A percentile compares a stretch with the other conserved stretches of the same genome.
These are phyloP conservation scores for Osmerus mordax DNA, from an alignment of 2,113 vertebrate genomes.

Conservation along the genomic window DNA sequence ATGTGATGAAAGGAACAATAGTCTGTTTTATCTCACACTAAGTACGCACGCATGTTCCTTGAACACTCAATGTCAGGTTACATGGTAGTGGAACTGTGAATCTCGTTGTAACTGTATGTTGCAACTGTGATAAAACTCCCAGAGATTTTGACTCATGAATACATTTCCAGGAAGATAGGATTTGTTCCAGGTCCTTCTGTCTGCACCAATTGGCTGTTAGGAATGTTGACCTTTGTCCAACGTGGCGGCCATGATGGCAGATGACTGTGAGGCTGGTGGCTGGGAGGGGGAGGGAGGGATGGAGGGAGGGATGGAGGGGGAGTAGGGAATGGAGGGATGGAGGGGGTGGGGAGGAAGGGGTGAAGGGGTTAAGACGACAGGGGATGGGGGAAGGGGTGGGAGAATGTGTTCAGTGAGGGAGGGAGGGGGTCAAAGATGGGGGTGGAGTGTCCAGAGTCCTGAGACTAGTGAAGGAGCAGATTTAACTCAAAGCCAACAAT, in stretches of 20 bases:
- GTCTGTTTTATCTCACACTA: not conserved
- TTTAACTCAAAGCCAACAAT: not conserved
- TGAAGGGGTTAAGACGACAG: slow-evolving; percentile 24
- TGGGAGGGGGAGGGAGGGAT: not conserved
- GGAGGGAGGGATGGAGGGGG: not conserved
- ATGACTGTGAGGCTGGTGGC: slow-evolving; percentile 7
- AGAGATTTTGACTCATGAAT: not conserved
- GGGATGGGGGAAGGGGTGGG: slow-evolving; percentile 18
- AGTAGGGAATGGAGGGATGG: not conserved
- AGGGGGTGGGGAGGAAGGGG: not conserved
- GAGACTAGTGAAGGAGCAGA: not conserved
- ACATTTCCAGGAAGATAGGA: not conserved
- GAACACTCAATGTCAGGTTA: too few relatives aligned
- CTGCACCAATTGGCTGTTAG: slow-evolving; percentile 15
- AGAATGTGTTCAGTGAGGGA: too few relatives aligned
- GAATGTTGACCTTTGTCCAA: slow-evolving; percentile 1
- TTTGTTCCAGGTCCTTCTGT: not conserved
- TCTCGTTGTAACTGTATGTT: not conserved
- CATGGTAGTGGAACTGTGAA: not conserved
- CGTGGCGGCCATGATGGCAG: not conserved
- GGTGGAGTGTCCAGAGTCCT: not conserved
- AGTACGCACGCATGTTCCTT: too few relatives aligned
- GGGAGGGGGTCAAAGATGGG: not conserved
- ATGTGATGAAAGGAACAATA: not conserved
- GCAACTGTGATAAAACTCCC: not conserved